Conservation (phyloP, 1,140 invertebrate genomes). For the Drosophila willistoni region DNA sequence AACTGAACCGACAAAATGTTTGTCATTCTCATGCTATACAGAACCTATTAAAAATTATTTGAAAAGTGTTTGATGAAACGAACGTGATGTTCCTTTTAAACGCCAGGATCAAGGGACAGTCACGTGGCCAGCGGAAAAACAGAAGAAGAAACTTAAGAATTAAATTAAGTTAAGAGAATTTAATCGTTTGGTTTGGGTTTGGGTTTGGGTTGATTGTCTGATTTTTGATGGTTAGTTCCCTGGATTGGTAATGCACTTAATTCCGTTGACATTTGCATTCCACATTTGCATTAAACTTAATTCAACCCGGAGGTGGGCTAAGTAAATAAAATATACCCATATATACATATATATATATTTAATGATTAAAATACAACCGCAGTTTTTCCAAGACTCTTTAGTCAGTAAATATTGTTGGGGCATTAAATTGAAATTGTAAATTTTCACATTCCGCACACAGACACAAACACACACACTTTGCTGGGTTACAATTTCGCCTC, state of each 20-base stretch:
- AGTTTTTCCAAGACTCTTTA: slow-evolving; percentile 36
- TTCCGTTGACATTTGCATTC: not conserved
- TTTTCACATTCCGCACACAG: slow-evolving; percentile 37
- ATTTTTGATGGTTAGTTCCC: not conserved
- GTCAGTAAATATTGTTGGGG: slow-evolving; percentile 41
- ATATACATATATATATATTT: slow-evolving; percentile 35
- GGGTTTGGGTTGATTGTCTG: not conserved
- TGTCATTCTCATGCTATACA: slow-evolving; percentile 50
- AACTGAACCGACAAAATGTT: slow-evolving; percentile 40
- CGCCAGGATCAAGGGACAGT: slow-evolving; percentile 47
- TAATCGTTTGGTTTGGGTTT: not conserved
- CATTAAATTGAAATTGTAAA: slow-evolving; percentile 69
- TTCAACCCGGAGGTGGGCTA: slow-evolving; percentile 1
- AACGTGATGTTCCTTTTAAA: slow-evolving; percentile 73
- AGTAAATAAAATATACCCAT: slow-evolving; percentile 31
- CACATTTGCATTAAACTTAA: not conserved
- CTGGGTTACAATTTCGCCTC: slow-evolving; percentile 20
- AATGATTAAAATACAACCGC: slow-evolving; percentile 28
- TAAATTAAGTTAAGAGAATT: slow-evolving; percentile 26
- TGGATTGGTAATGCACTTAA: not conserved
- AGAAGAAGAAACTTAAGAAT: not conserved
- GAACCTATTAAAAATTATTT: slow-evolving; percentile 58
- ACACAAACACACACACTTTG: not conserved
- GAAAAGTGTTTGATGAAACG: slow-evolving; percentile 58
- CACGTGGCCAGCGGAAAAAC: slow-evolving; percentile 43